Conservation (phyloP, 2,888 invertebrate species). For the Patella pellucida region DNA sequence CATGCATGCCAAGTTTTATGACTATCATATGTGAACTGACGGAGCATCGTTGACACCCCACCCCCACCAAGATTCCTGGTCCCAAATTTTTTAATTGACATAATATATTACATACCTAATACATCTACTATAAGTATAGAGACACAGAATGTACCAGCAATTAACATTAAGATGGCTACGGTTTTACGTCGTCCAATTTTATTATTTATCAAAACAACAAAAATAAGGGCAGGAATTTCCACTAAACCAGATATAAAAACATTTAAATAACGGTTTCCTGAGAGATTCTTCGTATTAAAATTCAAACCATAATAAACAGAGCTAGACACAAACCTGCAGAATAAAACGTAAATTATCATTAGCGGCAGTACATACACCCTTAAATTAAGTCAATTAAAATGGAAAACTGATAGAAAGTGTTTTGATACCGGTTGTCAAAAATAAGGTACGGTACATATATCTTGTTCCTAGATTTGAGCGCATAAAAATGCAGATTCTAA, state of each 20-base stretch:
- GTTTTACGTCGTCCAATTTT: conserved; percentile 61
- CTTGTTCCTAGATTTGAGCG: too few species aligned
- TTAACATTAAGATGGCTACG: conserved; percentile 51
- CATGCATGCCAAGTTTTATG: too few species aligned
- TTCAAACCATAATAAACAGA: conserved; percentile 66
- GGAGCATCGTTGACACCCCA: too few species aligned
- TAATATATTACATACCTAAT: conserved; percentile 44
- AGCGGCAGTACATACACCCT: too few species aligned
- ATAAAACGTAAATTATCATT: too few species aligned
- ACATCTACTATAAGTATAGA: conserved; percentile 60
- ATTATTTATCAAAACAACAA: conserved; percentile 64
- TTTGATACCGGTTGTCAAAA: too few species aligned
- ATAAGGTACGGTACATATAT: too few species aligned
- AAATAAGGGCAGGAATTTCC: conserved; percentile 64
- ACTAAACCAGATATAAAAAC: conserved; percentile 66
- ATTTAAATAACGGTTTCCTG: conserved; percentile 64
- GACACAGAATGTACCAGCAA: conserved; percentile 59
- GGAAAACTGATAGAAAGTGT: too few species aligned
- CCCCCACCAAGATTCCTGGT: too few species aligned
- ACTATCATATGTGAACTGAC: too few species aligned
- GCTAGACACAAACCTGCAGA: conserved; percentile 62
- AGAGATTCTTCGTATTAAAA: conserved; percentile 60
- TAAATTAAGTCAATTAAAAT: too few species aligned
- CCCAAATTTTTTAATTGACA: neutral
- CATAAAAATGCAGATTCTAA: too few species aligned